Evolutionary conservation across 1,140 invertebrate genomes (phyloP).

Genomic region (Lysiphlebus fabarum): DNA sequence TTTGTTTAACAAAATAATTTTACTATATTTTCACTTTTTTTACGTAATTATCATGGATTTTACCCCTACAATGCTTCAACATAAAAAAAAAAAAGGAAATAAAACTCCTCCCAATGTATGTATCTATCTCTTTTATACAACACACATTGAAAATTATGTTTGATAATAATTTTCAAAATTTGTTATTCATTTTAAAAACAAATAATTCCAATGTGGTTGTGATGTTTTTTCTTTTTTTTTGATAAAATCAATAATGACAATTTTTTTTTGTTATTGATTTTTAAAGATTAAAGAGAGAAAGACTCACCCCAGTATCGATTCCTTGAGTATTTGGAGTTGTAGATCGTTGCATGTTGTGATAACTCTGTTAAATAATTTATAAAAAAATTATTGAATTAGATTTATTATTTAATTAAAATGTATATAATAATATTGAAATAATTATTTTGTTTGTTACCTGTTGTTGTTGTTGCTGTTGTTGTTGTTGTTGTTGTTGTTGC

Average conservation of each 20-base stretch:
- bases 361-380: slow-evolving; percentile 42
- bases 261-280: slow-evolving; percentile 7
- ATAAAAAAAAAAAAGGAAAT: no score
- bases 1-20: no score
- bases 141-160: no score
- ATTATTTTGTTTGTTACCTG: background rate
- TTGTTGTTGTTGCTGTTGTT: background rate
- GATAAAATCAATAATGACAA: background rate
- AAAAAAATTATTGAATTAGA: slow-evolving; percentile 12
- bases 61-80: no score
- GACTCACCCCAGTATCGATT: slow-evolving; percentile 53
- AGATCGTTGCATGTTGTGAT: slow-evolving; percentile 52
- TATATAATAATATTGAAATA: background rate
- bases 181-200: slow-evolving; percentile 8
- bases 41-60: no score
- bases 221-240: slow-evolving; percentile 1
- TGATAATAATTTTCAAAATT: no score
- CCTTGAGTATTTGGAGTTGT: slow-evolving; percentile 56
- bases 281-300: background rate
- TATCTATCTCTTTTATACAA: no score
- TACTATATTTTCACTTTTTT: no score
- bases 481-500: slow-evolving; percentile 10
- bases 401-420: background rate
- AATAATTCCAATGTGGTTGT: slow-evolving; percentile 1
- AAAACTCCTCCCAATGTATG: no score